Percentiles rank a stretch among this genome's conserved stretches.
phyloP scores from a whole-genome alignment of 2,113 vertebrate species.

The Cheirogaleus medius region DNA sequence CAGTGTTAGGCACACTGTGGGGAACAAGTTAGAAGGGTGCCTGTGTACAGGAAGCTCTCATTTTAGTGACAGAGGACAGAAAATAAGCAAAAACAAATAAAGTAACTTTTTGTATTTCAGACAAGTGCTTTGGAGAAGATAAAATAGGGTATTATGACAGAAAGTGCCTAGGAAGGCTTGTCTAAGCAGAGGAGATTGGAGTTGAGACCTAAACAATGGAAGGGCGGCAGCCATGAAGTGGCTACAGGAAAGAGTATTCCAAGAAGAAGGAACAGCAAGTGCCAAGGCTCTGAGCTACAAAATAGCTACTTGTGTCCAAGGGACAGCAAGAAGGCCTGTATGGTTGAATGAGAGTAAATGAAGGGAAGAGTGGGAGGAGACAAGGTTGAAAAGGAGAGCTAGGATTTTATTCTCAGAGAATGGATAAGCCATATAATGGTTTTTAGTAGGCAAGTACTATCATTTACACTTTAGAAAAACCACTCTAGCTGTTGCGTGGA shows the following conservation, averaged over 20 bases:
- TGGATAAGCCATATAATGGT: background rate
- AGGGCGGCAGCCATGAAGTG: background rate
- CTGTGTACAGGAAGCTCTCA: background rate
- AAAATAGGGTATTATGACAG: background rate
- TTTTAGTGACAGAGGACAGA: background rate
- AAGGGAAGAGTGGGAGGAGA: background rate
- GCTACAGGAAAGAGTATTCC: background rate
- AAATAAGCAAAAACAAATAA: background rate
- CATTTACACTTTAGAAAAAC: background rate
- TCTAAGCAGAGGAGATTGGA: background rate
- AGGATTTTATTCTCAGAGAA: background rate
- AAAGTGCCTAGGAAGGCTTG: background rate
- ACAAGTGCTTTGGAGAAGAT: background rate
- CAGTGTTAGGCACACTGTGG: too few species aligned
- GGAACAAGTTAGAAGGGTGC: background rate
- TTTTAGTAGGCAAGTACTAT: background rate
- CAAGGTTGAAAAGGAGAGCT: background rate
- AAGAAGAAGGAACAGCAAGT: background rate
- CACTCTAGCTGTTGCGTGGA: too few species aligned
- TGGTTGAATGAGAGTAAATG: background rate
- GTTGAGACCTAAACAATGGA: background rate
- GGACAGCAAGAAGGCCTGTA: background rate
- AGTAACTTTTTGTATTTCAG: background rate
- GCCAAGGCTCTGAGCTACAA: background rate
- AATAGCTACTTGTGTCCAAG: background rate